Conservation (phyloP, 2,113 vertebrate genomes). For the Phocoena phocoena region DNA sequence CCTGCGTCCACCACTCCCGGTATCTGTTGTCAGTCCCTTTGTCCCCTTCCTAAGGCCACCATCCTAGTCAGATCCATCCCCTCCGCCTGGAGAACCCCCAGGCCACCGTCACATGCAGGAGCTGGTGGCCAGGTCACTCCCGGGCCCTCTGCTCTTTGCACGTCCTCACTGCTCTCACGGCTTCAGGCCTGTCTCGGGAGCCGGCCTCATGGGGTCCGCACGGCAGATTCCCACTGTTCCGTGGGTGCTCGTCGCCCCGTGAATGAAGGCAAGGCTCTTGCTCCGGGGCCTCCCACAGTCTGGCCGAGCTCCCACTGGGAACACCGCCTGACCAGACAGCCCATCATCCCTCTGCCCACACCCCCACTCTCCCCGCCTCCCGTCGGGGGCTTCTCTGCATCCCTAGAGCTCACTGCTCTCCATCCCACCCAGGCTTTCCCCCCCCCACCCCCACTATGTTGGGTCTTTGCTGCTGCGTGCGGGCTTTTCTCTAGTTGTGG, state of each 20-base stretch:
- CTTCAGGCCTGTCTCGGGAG: background rate
- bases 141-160: background rate
- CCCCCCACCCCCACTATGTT: too few species aligned
- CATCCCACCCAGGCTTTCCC: too few species aligned
- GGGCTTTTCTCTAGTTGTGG: too few species aligned
- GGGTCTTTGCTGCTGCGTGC: too few species aligned
- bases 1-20: rapidly evolving
- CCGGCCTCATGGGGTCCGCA: background rate
- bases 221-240: too few species aligned
- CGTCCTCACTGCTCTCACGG: rapidly evolving
- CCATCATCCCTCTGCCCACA: background rate
- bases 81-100: rapidly evolving
- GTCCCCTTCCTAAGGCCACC: too few species aligned
- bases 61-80: background rate
- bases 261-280: too few species aligned
- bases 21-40: rapidly evolving
- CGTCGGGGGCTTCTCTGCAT: rapidly evolving
- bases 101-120: rapidly evolving
- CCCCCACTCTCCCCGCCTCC: rapidly evolving
- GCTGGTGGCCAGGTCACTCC: background rate
- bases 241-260: background rate
- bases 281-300: background rate
- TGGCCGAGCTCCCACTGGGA: background rate
- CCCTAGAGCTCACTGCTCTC: background rate
- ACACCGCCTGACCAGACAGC: background rate